phyloP scores from a whole-genome alignment of 92 coral and sea anemone genomes.

The Umimayanthus kanabou region DNA sequence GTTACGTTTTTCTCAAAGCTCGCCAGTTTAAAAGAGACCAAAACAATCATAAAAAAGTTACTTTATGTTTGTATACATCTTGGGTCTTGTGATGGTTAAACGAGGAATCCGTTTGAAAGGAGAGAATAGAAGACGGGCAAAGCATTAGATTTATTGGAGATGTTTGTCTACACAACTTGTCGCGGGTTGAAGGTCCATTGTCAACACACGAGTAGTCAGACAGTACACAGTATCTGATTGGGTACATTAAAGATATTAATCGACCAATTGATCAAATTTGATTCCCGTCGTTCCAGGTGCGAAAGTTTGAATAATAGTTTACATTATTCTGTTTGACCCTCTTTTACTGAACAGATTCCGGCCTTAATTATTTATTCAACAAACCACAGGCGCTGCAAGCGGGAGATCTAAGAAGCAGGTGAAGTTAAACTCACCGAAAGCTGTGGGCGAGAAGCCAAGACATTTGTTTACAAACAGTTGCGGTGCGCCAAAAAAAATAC shows the following conservation, averaged over 20 bases:
- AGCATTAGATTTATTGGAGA: neutral
- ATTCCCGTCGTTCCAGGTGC: slow-evolving; percentile 38
- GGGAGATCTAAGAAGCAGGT: slow-evolving; percentile 11
- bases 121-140: neutral
- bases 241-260: slow-evolving; percentile 6
- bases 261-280: neutral
- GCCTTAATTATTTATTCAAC: slow-evolving; percentile 12
- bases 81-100: neutral
- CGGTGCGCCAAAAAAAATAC: slow-evolving; percentile 1
- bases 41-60: neutral
- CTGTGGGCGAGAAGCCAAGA: slow-evolving; percentile 1
- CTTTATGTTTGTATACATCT: neutral
- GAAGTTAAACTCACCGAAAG: neutral
- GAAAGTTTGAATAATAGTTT: slow-evolving; percentile 3
- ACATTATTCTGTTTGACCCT: neutral
- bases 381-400: slow-evolving; percentile 12
- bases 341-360: slow-evolving; percentile 17
- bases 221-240: slow-evolving; percentile 1
- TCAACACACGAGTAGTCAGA: neutral
- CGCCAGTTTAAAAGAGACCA: neutral
- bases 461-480: slow-evolving; percentile 1
- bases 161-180: slow-evolving; percentile 1
- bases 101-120: neutral
- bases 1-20: neutral
- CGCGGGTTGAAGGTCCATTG: neutral